These are phyloP conservation scores for Oenanthe melanoleuca DNA, from an alignment of 2,113 vertebrate species.

Conservation along the genomic window DNA sequence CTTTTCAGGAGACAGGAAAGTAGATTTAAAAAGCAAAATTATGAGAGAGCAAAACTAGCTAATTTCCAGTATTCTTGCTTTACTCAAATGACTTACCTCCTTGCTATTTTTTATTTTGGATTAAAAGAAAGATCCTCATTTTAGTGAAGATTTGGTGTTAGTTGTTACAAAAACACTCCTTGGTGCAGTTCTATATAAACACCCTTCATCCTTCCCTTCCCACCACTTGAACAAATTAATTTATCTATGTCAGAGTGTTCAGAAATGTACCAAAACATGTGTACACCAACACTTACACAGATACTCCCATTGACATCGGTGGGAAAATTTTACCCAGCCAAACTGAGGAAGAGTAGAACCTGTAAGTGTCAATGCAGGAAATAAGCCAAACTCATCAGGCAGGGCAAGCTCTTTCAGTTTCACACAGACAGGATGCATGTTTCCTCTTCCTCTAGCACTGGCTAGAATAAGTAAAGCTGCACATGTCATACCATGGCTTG, in stretches of 20 bases:
- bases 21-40: not conserved
- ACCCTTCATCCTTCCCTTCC: not conserved
- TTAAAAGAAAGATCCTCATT: not conserved
- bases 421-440: not conserved
- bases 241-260: not conserved
- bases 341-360: not conserved
- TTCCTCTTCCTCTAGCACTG: not conserved
- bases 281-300: not conserved
- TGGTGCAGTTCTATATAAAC: not conserved
- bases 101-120: not conserved
- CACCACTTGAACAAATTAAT: not conserved
- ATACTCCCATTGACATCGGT: not conserved
- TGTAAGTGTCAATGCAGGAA: not conserved
- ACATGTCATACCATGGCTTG: fast-evolving
- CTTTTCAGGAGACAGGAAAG: not conserved
- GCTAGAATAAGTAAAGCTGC: not conserved
- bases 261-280: not conserved
- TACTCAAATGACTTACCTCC: not conserved
- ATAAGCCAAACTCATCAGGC: not conserved
- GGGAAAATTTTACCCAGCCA: not conserved
- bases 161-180: not conserved
- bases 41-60: not conserved
- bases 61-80: not conserved
- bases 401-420: not conserved
- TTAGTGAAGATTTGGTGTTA: not conserved